These are phyloP conservation scores for Telenomus remus DNA, from an alignment of 1,140 invertebrate genomes.

Conservation along the genomic window DNA sequence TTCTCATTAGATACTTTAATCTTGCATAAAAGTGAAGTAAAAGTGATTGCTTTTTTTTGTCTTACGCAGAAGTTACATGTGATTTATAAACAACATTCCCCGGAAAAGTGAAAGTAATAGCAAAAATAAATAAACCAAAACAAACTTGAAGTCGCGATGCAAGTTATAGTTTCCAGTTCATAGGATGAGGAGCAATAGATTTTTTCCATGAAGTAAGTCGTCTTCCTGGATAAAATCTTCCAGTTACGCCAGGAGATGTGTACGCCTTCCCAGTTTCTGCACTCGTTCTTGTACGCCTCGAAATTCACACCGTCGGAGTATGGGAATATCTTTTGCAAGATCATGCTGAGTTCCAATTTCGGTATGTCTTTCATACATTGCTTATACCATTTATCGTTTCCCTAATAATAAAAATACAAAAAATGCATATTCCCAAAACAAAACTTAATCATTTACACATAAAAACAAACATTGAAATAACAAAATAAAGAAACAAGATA, in stretches of 20 bases:
- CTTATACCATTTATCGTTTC: slow-evolving; percentile 39
- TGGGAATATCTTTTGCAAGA: slow-evolving; percentile 34
- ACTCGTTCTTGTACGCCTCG: slow-evolving; percentile 10
- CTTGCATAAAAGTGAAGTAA: no score
- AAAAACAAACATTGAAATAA: not conserved
- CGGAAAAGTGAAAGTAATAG: not conserved
- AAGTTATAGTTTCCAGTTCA: slow-evolving; percentile 37
- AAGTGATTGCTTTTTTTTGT: no score
- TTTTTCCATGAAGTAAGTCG: slow-evolving; percentile 8
- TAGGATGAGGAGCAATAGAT: slow-evolving; percentile 15
- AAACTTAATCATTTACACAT: not conserved
- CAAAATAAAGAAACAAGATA: not conserved
- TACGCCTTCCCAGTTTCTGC: slow-evolving; percentile 23
- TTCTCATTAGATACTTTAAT: no score
- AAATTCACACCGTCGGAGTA: slow-evolving; percentile 35
- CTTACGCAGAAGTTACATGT: no score
- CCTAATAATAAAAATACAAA: slow-evolving; percentile 19
- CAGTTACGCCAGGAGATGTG: slow-evolving; percentile 35
- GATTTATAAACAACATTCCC: no score
- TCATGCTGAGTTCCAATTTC: slow-evolving; percentile 3
- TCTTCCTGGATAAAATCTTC: slow-evolving; percentile 4
- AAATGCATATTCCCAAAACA: not conserved
- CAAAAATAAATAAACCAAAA: slow-evolving; percentile 6
- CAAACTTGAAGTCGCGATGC: slow-evolving; percentile 26
- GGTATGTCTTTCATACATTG: slow-evolving; percentile 45